phyloP scores from a whole-genome alignment of 2,888 invertebrate species.

The Aquatica leii region DNA sequence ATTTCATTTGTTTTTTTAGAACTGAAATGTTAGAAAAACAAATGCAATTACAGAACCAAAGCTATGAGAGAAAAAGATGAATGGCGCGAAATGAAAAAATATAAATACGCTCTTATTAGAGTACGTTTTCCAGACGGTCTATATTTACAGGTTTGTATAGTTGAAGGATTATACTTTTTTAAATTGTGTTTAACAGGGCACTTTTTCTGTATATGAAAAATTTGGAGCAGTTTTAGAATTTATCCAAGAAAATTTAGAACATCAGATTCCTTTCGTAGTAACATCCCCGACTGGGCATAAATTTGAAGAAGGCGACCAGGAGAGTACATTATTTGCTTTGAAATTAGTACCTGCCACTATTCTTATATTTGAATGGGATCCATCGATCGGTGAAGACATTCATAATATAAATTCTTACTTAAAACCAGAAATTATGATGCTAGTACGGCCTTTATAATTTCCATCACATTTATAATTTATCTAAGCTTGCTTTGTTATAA shows the following conservation, averaged over 20 bases:
- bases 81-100: constrained; percentile 78
- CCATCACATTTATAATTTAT: no score
- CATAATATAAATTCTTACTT: constrained; percentile 70
- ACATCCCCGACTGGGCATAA: constrained; percentile 73
- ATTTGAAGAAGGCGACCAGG: constrained; percentile 71
- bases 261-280: constrained; percentile 74
- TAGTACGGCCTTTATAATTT: constrained; percentile 67
- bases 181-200: constrained; percentile 71
- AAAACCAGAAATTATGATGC: constrained; percentile 79
- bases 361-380: constrained; percentile 77
- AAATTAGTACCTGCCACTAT: constrained; percentile 84
- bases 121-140: constrained; percentile 90
- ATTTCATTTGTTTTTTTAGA: constrained; percentile 58
- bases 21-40: constrained; percentile 80
- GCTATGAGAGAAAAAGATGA: constrained; percentile 95
- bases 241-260: constrained; percentile 78
- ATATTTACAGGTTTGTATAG: constrained; percentile 72
- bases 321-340: constrained; percentile 79
- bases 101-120: constrained; percentile 85
- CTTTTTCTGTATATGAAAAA: constrained; percentile 86
- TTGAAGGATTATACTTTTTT: constrained; percentile 9
- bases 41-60: constrained; percentile 87
- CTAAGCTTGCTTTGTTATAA: no score
- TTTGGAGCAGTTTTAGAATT: constrained; percentile 78
- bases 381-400: constrained; percentile 63